Conservation (phyloP, 2,888 invertebrate species). For the Spialia ferax region DNA sequence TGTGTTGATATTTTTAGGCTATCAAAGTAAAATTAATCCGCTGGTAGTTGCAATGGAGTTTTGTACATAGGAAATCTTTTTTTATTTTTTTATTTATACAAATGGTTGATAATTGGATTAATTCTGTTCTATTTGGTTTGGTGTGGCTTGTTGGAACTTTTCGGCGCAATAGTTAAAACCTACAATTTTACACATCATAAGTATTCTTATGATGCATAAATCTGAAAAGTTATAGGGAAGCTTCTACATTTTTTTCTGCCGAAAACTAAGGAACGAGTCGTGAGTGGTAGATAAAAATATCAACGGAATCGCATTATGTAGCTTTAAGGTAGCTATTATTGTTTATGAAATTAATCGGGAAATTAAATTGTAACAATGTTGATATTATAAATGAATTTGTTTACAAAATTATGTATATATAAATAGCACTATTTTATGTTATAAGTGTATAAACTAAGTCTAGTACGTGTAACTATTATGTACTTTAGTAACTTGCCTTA, state of each 20-base stretch:
- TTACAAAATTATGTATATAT: slow-evolving; percentile 72
- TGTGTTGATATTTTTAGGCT: slow-evolving; percentile 26
- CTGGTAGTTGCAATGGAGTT: slow-evolving; percentile 1
- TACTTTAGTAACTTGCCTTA: slow-evolving; percentile 77
- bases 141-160: background rate
- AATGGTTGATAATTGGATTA: background rate
- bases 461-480: slow-evolving; percentile 52
- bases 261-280: background rate
- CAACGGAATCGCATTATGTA: slow-evolving; percentile 57
- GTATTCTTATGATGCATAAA: no score
- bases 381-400: slow-evolving; percentile 70
- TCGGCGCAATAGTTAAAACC: background rate
- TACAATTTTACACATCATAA: no score
- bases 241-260: background rate
- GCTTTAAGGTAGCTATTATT: slow-evolving; percentile 52
- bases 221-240: no score
- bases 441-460: slow-evolving; percentile 55
- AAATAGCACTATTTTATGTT: slow-evolving; percentile 51
- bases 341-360: slow-evolving; percentile 42
- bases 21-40: background rate
- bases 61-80: slow-evolving; percentile 21
- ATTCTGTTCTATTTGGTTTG: background rate
- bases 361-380: slow-evolving; percentile 55
- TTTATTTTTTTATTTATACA: slow-evolving; percentile 18
- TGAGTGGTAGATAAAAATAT: slow-evolving; percentile 40